Evolutionary conservation across 2,888 invertebrate genomes (phyloP), one percentile per base, ranked within the genome.

Genomic region (Xylocampa areola): DNA sequence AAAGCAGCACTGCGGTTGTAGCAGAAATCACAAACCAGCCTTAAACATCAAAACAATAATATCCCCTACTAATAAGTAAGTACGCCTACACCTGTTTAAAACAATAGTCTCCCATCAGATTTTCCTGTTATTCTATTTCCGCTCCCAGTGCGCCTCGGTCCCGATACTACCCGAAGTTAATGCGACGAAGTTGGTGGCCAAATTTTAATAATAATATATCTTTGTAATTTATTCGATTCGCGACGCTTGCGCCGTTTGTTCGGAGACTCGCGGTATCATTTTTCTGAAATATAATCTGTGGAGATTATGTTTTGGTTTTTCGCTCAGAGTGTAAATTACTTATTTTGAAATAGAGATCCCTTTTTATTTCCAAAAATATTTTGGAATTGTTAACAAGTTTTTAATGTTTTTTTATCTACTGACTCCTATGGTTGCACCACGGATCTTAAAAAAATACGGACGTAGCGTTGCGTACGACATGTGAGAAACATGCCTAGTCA

Each of bases 151-250:
- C 71, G 55, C 50, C 79, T 2, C 76, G 21, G 45, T 57, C 79
- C 65, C 71, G 75, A 76, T 75, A 79, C 69, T 73, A 75, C 82
- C 68, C 84, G 43, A 87, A 90, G 83, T 89, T 89, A 90, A 89
- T 87, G 89, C 84, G 81, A 82, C 80, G 82, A 91, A 92, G 88
- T 92, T 91, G 80, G 85, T 84, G 82, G 79, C 88, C 84, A 91
- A 92, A 92, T 92, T 92, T 92, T 93, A 92, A 92, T 93, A 92
- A 92, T 90, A 92, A 91, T 92, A 92, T 91, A 92, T 93, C 92
- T 92, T 91, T 86, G 86, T 91, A 93, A 93, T 93, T 93, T 93
- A 92, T 92, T 88, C 82, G 88, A 86, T 87, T 82, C 82, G 81
- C 81, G 83, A 80, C 80, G 78, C 83, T 80, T 73, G 80, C 85